phyloP scores from a whole-genome alignment of 2,113 vertebrate species.

The Tetrao urogallus region DNA sequence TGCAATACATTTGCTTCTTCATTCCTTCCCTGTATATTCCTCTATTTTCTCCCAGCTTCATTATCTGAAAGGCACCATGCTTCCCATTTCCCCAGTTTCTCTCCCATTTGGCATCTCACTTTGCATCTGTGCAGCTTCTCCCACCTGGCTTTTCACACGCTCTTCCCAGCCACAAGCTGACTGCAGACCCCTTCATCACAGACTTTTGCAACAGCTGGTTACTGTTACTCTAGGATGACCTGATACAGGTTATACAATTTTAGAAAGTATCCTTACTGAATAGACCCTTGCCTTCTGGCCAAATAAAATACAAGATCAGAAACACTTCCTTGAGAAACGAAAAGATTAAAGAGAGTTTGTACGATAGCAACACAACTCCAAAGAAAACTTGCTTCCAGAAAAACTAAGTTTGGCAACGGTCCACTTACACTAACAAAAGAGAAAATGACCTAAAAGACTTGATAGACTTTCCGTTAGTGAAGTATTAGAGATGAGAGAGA shows the following conservation, averaged over 20 bases:
- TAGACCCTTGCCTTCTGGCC: background rate
- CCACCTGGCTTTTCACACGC: background rate
- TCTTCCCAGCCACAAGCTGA: background rate
- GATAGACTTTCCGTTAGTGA: background rate
- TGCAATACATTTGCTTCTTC: background rate
- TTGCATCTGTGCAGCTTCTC: background rate
- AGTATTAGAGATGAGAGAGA: background rate
- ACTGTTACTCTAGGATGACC: background rate
- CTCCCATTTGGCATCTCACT: background rate
- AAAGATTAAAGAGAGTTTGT: background rate
- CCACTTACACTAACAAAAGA: background rate
- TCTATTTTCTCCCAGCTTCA: background rate
- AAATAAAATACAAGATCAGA: background rate
- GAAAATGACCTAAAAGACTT: background rate
- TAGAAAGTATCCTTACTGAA: background rate
- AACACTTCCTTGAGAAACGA: background rate
- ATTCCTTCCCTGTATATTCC: background rate
- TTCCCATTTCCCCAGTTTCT: background rate
- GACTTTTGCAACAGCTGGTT: background rate
- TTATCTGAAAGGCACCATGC: background rate
- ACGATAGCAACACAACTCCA: background rate
- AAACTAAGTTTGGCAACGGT: background rate
- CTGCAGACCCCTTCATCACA: background rate
- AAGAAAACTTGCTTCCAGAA: background rate
- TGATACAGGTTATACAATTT: background rate